Evolutionary conservation across 2,113 vertebrate genomes (phyloP), one percentile per base, ranked within the genome.

Genomic region (Malurus cyaneus): DNA sequence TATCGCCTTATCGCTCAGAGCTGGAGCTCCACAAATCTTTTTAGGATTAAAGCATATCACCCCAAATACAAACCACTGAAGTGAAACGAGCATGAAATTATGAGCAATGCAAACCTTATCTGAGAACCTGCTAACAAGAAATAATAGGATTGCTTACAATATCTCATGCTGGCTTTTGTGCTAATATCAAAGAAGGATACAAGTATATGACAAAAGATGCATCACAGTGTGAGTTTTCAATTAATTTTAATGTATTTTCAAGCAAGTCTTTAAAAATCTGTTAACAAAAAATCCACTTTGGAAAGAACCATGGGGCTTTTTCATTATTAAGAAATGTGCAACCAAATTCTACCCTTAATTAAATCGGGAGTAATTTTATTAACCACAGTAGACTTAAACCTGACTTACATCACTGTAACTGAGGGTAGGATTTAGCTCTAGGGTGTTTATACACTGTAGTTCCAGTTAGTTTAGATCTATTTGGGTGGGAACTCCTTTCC

Each of bases 281-380:
- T 73, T 88, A 95, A 90, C 44, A 81, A 60, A 90, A 96, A 96
- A 96, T 84, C 36, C 61, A 91, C 57, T 95, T 84, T 88, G 93
- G 88, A 95, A 96, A 95, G 88, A 95, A 97, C 92, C 95, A 96
- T 50, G 95, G 90, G 94, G 57, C 8, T 97, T 97, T 95, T 94
- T 89, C 69, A 57, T 94, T 88, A 96, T 88, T 92, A 97, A 96
- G 94, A 97, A 94, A 95, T 72, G 86, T 79, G 76, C 88, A 95
- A 93, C 76, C 49, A 92, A 88, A 93, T 94, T 95, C 92, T 95
- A 96, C 52, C 90, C 88, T 96, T 94, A 97, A 95, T 96, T 97
- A 97, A 94, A 97, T 88, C 92, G 80, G 50, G 52, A 95, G 95
- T 88, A 88, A 94, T 96, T 92, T 95, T 94, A 96, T 96, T 94